Evolutionary conservation across 2,888 invertebrate genomes (phyloP), one percentile per base, ranked within the genome.

Genomic region (Lacanobia oleracea): DNA sequence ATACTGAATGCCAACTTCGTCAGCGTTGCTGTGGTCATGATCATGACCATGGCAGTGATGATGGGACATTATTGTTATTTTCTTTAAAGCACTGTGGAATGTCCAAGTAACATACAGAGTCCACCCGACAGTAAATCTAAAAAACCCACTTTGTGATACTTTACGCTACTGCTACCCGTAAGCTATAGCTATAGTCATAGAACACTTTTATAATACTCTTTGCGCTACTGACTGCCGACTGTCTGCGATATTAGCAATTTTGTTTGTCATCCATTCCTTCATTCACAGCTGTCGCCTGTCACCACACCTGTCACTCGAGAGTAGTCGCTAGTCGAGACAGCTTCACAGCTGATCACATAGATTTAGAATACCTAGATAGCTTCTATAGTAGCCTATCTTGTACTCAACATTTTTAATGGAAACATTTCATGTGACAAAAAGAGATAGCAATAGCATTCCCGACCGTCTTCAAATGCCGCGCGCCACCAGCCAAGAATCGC

Each of bases 1-100:
- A 88, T 98, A 99, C 82, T 98, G 97, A 62, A 98, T 91, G 5
- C 98, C 98, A 88, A 97, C 94, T 93, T 98, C 98, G 57, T 98
- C 98, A 14, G 97, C 95, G 73, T 96, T 95, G 40, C 87, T 90
- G 82, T 97, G 97, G 90, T 97, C 97, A 84, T 97, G 97, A 86
- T 96, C 95, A 82, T 97, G 96, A 87, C 96, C 96, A 85, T 97
- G 96, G 89, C 97, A 97, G 85, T 97, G 96, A 82, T 96, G 95
- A 86, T 97, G 96, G 50, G 97, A 91, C 97, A 97, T 97, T 50
- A 23, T 79, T 63, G 12, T 8, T 63, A 48, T 14, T 10, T 74
- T 79, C 21, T 23, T 0, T 51, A 37, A 21, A 23, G 6, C 21
- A 53, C 69, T 5, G 18, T 21, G 12, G 45, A 57, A 23, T 51